Evolutionary conservation across 1,140 invertebrate species (phyloP).

Genomic region (Ips typographus): DNA sequence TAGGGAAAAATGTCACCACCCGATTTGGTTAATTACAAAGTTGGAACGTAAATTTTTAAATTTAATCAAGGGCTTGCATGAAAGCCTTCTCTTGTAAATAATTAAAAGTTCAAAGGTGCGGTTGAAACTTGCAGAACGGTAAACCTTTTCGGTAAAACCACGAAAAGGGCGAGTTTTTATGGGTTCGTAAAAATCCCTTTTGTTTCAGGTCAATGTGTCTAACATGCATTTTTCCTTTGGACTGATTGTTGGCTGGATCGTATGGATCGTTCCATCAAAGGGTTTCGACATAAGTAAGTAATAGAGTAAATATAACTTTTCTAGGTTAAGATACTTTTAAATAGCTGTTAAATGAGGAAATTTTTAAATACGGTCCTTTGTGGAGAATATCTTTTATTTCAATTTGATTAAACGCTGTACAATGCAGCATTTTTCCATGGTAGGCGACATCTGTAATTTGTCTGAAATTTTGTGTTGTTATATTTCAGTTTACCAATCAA

Average conservation of each 20-base stretch:
- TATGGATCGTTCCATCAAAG: not conserved
- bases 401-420: too few relatives aligned
- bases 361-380: too few relatives aligned
- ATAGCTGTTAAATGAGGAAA: too few relatives aligned
- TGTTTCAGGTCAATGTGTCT: slow-evolving; percentile 28
- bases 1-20: not conserved
- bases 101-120: not conserved
- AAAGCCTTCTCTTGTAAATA: slow-evolving; percentile 10
- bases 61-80: not conserved
- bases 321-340: too few relatives aligned
- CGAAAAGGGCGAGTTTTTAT: too few relatives aligned
- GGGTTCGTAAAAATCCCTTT: not conserved
- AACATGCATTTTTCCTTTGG: slow-evolving; percentile 17
- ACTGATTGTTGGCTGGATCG: slow-evolving; percentile 9
- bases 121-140: not conserved
- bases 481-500: too few relatives aligned
- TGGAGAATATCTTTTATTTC: too few relatives aligned
- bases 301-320: not conserved
- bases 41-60: not conserved
- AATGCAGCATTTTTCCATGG: too few relatives aligned
- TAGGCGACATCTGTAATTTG: too few relatives aligned
- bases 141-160: too few relatives aligned
- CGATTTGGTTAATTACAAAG: not conserved
- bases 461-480: too few relatives aligned
- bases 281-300: slow-evolving; percentile 21